Evolutionary conservation across 2,113 vertebrate species (phyloP), one percentile per base, ranked within the genome.

Genomic region (Bufo gargarizans): DNA sequence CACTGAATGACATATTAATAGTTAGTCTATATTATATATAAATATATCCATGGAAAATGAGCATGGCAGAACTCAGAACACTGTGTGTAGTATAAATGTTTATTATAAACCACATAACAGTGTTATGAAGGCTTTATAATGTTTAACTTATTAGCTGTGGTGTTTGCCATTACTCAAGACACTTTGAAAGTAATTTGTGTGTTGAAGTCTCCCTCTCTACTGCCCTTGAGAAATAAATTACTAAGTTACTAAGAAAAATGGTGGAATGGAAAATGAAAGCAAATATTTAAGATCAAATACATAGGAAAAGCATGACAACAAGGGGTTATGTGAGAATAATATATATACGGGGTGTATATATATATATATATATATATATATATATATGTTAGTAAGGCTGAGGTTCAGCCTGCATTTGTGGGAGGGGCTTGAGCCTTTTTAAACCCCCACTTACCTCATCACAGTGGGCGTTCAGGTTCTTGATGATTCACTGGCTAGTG

Each of bases 31-130:
- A 58, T 56, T 80, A 58, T 43, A 58, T 59, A 58, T 80, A 59
- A 80, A 80, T 80, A 59, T 43, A 80, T 80, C 50, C 59, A 80
- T 80, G 77, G 77, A 80, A 80, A 80, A 56, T 33, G 13, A 33
- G n/a, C 77, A 58, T 16, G 4, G 33, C 47, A 80, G 55, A 58
- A 6, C n/a, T 80, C 12, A 59, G 43, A 12, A 80, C 16, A 56
- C 58, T 33, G 10, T 58, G 77, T 4, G 20, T 59, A 14, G 17
- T 80, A 80, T 80, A 59, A 80, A 80, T 80, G 55, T 80, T 78
- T 80, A 80, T 43, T 59, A 6, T 59, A 59, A 58, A 59, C 11
- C 53, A 59, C 55, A 80, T 49, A 84, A 84, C 63, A 53, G 45
- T 53, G 47, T 53, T 63, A 55, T 22, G 63, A 67, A 69, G 22